A percentile compares a stretch with the other conserved stretches of the same genome.
Conservation (phyloP, 2,888 invertebrate genomes). For the Machimus atricapillus region DNA sequence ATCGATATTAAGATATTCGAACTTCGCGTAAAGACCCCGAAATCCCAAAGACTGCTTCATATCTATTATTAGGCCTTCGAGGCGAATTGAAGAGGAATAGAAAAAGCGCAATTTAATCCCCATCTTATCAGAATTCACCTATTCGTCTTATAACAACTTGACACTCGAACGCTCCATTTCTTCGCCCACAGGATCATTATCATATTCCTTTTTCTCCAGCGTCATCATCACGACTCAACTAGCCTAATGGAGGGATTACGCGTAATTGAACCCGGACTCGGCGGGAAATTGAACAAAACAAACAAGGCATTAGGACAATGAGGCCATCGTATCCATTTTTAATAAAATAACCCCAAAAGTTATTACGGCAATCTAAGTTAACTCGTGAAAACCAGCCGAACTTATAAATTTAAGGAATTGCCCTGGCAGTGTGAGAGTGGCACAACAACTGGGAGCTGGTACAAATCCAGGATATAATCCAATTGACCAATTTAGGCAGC, state of each 20-base stretch:
- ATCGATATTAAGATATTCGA: not conserved
- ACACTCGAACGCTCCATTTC: not conserved
- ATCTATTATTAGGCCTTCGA: not conserved
- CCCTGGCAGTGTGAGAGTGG: not conserved
- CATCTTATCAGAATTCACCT: not conserved
- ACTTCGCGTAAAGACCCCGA: not conserved
- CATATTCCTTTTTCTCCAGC: not conserved
- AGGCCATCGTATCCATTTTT: slow-evolving; percentile 14
- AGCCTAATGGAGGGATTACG: not conserved
- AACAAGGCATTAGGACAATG: slow-evolving; percentile 20
- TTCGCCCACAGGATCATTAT: not conserved
- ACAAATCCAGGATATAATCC: slow-evolving; percentile 44
- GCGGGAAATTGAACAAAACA: not conserved
- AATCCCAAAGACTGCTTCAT: not conserved
- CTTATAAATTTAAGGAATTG: slow-evolving; percentile 19
- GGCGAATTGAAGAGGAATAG: not conserved
- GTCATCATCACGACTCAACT: not conserved
- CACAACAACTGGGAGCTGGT: not conserved
- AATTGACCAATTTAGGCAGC: slow-evolving; percentile 43
- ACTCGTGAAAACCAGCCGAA: not conserved
- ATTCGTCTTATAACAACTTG: not conserved
- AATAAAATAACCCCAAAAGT: slow-evolving; percentile 31
- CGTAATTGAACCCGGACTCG: not conserved
- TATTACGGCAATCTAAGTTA: not conserved
- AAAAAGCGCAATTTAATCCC: not conserved